These are phyloP conservation scores for Ianthella basta DNA, from an alignment of 37 sponge, comb jelly and placozoan genomes.

Conservation along the genomic window DNA sequence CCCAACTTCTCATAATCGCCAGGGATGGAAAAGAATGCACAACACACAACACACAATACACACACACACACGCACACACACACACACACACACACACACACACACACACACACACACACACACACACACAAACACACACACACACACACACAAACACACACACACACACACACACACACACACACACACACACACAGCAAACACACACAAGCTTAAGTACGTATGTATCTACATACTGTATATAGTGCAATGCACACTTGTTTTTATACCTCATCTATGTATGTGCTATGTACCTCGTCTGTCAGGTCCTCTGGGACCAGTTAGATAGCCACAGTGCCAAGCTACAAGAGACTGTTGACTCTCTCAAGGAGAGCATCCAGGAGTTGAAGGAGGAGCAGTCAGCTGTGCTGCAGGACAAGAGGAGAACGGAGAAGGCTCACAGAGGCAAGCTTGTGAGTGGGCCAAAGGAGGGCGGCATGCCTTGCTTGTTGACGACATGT, in stretches of 20 bases:
- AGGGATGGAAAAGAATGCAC: no score
- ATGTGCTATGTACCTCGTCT: neutral
- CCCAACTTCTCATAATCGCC: no score
- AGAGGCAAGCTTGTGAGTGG: conserved; percentile 24
- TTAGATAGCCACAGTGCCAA: conserved; percentile 29
- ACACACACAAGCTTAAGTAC: neutral
- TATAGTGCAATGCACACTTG: neutral
- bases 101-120: no score
- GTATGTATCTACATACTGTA: neutral
- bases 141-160: no score
- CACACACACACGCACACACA: no score
- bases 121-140: no score
- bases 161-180: no score
- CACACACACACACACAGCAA: no score
- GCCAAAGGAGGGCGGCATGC: neutral
- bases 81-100: no score
- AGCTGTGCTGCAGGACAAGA: conserved; percentile 27
- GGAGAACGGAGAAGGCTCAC: conserved; percentile 29
- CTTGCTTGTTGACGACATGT: no score
- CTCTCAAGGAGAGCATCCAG: neutral
- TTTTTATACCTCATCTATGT: neutral
- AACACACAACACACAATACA: no score
- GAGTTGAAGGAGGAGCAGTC: conserved; percentile 37
- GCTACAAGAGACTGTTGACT: neutral
- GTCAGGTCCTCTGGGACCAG: neutral